These are phyloP conservation scores for Agelaius phoeniceus DNA, from an alignment of 2,113 vertebrate species.

Conservation along the genomic window DNA sequence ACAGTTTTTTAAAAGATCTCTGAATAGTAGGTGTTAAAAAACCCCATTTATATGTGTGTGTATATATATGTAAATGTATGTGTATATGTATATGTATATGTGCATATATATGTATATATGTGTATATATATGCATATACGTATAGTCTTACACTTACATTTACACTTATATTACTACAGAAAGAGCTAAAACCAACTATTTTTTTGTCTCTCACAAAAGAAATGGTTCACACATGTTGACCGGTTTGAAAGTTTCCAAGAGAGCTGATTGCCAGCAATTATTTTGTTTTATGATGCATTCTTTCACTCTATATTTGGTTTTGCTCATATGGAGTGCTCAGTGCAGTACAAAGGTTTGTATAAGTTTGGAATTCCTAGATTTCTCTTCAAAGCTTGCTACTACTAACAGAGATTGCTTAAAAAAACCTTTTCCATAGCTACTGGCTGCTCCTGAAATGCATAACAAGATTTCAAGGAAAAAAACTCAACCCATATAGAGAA, in stretches of 20 bases:
- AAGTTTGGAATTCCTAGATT: constrained; percentile 36
- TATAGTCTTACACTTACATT: not conserved
- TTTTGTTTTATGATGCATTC: constrained; percentile 28
- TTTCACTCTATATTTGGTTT: constrained; percentile 5
- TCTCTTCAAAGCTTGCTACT: constrained; percentile 48
- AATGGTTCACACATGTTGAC: not conserved
- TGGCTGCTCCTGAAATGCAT: constrained; percentile 55
- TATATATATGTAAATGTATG: not conserved
- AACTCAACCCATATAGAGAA: not conserved
- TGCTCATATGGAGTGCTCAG: constrained; percentile 26
- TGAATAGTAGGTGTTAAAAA: not conserved
- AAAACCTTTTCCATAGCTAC: constrained; percentile 61
- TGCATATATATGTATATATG: too few relatives aligned
- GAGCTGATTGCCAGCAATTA: constrained; percentile 28
- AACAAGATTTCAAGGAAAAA: constrained; percentile 2
- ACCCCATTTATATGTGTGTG: too few relatives aligned
- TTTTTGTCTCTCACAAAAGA: not conserved
- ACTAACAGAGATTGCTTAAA: constrained; percentile 53
- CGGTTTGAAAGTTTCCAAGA: not conserved
- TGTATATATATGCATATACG: too few relatives aligned
- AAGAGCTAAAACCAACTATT: constrained; percentile 19
- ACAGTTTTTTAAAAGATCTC: constrained; percentile 33
- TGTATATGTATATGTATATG: not conserved
- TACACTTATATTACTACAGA: not conserved
- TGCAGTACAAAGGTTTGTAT: constrained; percentile 47